phyloP scores from a whole-genome alignment of 2,113 vertebrate species.

The Jaculus jaculus region DNA sequence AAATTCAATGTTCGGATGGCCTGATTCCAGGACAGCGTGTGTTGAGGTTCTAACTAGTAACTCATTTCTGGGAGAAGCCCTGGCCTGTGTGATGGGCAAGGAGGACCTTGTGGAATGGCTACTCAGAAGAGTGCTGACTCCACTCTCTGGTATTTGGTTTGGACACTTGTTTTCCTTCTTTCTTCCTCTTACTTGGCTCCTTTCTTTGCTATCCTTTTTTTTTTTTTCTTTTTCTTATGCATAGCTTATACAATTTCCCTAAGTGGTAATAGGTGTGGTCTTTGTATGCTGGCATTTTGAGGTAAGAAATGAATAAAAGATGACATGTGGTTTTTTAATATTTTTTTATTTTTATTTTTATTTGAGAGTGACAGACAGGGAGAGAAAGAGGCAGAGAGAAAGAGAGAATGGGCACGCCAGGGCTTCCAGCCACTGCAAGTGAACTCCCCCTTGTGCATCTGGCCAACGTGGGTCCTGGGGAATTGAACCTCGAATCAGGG shows the following conservation, averaged over 20 bases:
- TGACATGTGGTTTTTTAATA: background rate
- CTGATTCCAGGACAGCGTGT: background rate
- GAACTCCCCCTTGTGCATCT: too few relatives aligned
- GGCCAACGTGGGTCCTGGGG: too few relatives aligned
- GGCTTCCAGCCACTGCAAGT: too few relatives aligned
- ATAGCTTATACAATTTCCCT: background rate
- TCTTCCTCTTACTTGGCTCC: background rate
- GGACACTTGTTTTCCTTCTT: background rate
- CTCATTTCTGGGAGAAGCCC: background rate
- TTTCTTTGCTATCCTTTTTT: background rate
- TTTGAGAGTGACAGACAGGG: too few relatives aligned
- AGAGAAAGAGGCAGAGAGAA: too few relatives aligned
- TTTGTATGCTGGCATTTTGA: background rate
- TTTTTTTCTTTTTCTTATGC: background rate
- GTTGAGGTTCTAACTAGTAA: background rate
- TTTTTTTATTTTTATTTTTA: too few relatives aligned
- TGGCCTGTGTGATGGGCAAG: background rate
- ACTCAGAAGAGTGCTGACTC: background rate
- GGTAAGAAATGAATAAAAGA: conserved; percentile 19
- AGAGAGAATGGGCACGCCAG: too few relatives aligned
- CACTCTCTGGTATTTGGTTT: background rate
- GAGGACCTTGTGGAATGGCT: background rate
- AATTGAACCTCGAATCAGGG: too few relatives aligned
- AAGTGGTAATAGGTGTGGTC: background rate
- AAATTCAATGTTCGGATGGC: background rate